Evolutionary conservation across 2,113 vertebrate genomes (phyloP).

Genomic region (Myodes glareolus): DNA sequence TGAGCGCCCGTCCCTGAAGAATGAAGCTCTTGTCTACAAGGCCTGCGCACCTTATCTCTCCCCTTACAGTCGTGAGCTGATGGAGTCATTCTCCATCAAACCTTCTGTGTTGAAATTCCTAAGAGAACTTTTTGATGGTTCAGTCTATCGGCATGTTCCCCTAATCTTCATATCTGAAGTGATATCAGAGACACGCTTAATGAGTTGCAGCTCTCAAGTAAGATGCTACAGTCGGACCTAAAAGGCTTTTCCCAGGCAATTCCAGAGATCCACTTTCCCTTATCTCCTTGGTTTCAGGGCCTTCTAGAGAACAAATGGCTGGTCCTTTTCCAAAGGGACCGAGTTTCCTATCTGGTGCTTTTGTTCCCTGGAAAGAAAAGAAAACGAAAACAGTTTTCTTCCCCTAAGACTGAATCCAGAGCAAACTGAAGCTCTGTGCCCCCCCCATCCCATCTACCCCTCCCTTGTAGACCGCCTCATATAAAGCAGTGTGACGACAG

Average conservation of each 20-base stretch:
- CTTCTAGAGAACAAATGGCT: constrained; percentile 47
- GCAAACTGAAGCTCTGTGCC: constrained; percentile 59
- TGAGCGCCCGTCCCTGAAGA: constrained; percentile 30
- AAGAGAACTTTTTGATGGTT: constrained; percentile 76
- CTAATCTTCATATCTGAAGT: constrained; percentile 74
- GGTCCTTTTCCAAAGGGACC: constrained; percentile 65
- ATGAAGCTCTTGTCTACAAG: constrained; percentile 55
- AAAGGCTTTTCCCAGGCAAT: constrained; percentile 63
- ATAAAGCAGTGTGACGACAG: constrained; percentile 53
- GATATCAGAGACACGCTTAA: constrained; percentile 75
- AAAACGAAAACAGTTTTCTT: constrained; percentile 69
- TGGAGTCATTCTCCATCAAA: constrained; percentile 41
- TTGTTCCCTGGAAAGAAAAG: constrained; percentile 65
- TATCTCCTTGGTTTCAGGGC: constrained; percentile 46
- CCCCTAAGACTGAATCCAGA: constrained; percentile 45
- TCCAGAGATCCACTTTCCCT: constrained; percentile 62
- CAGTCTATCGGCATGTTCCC: constrained; percentile 63
- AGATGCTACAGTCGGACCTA: constrained; percentile 64
- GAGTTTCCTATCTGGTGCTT: constrained; percentile 64
- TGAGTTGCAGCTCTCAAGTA: constrained; percentile 70
- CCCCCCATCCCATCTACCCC: too few relatives aligned
- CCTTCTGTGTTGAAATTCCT: constrained; percentile 58
- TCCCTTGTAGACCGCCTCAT: constrained; percentile 13
- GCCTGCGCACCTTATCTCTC: constrained; percentile 63
- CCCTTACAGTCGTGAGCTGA: constrained; percentile 18